These are phyloP conservation scores for Diplazon laetatorius DNA, from an alignment of 2,888 invertebrate species.

Conservation along the genomic window DNA sequence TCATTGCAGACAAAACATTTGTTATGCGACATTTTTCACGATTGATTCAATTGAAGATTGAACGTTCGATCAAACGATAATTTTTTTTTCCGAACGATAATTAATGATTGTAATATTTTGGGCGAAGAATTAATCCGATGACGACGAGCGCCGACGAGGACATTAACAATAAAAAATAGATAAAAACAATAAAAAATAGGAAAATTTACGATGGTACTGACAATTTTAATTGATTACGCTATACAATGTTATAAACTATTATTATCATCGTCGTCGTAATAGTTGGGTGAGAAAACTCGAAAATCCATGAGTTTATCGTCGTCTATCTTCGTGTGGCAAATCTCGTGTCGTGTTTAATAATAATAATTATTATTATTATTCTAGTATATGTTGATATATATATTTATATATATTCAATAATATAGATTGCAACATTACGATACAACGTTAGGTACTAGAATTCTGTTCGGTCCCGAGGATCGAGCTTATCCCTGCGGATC, in stretches of 20 bases:
- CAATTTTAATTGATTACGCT: slow-evolving; percentile 17
- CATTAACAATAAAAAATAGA: no score
- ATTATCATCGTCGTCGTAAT: slow-evolving; percentile 38
- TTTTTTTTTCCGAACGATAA: background rate
- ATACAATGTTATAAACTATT: slow-evolving; percentile 23
- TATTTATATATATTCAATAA: slow-evolving; percentile 50
- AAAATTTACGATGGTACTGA: background rate
- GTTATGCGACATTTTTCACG: slow-evolving; percentile 39
- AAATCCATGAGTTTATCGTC: slow-evolving; percentile 27
- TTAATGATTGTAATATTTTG: slow-evolving; percentile 15
- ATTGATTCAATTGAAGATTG: slow-evolving; percentile 41
- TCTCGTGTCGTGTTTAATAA: slow-evolving; percentile 27
- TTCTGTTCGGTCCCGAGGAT: slow-evolving; percentile 63
- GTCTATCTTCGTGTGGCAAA: slow-evolving; percentile 30
- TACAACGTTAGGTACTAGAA: slow-evolving; percentile 57
- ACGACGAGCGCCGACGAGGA: slow-evolving; percentile 24
- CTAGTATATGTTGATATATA: slow-evolving; percentile 40
- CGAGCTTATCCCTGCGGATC: slow-evolving; percentile 35
- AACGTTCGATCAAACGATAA: slow-evolving; percentile 57
- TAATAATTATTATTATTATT: slow-evolving; percentile 45
- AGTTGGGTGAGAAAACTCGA: slow-evolving; percentile 26
- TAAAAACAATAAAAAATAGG: slow-evolving; percentile 12
- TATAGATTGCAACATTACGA: slow-evolving; percentile 60
- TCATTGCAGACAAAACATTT: slow-evolving; percentile 58
- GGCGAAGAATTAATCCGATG: slow-evolving; percentile 8